These are phyloP conservation scores for Epicauta chinensis DNA, from an alignment of 1,140 invertebrate species.

Conservation along the genomic window DNA sequence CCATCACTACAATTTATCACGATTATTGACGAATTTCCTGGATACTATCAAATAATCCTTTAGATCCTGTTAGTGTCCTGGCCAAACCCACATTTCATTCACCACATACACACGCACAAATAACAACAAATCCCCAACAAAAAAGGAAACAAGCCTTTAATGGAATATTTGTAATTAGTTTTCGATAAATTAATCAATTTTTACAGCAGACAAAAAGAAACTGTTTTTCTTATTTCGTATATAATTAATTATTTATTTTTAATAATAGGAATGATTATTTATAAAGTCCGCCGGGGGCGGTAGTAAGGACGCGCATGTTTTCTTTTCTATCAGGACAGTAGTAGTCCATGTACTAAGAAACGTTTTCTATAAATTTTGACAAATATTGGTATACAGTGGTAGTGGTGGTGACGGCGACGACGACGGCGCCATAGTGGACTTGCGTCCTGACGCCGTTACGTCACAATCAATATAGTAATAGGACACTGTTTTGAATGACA, in stretches of 20 bases:
- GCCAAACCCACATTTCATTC: conserved; percentile 31
- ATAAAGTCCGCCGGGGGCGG: background rate
- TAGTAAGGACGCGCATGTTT: conserved; percentile 17
- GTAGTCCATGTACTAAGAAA: background rate
- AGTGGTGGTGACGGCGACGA: conserved; percentile 18
- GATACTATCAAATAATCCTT: too few species aligned
- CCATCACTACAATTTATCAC: too few species aligned
- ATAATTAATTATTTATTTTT: background rate
- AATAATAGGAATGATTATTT: background rate
- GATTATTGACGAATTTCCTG: too few species aligned
- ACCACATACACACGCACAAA: background rate
- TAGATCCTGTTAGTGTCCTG: conserved; percentile 1
- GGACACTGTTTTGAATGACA: conserved; percentile 3
- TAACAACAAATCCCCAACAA: too few species aligned
- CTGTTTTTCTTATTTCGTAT: too few species aligned
- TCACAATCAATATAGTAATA: conserved; percentile 38
- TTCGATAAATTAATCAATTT: too few species aligned
- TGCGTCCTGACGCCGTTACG: conserved; percentile 33
- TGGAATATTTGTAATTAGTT: too few species aligned
- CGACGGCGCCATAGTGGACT: conserved; percentile 32
- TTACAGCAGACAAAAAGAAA: too few species aligned
- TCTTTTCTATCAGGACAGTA: conserved; percentile 19
- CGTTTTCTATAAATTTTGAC: too few species aligned
- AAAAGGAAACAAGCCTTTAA: too few species aligned
- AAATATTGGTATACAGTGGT: conserved; percentile 19